Conservation (phyloP, 2,888 invertebrate species). For the Drosophila paramelanica region DNA sequence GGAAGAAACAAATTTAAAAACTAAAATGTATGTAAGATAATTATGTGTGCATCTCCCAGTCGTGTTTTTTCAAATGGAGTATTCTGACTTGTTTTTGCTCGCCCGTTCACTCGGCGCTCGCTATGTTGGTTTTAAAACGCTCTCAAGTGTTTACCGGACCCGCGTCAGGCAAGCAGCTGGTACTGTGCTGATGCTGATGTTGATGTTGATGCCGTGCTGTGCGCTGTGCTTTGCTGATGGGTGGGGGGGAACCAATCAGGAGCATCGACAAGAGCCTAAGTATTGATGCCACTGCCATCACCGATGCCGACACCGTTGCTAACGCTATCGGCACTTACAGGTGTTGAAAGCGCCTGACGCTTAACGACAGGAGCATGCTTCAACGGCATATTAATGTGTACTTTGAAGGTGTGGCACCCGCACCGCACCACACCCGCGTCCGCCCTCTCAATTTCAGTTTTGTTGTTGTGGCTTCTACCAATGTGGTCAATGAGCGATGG, state of each 20-base stretch:
- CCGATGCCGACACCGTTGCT: constrained; percentile 7
- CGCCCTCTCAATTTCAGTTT: background rate
- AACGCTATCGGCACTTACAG: constrained; percentile 39
- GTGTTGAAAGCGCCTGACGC: constrained; percentile 51
- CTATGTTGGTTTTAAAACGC: constrained; percentile 11
- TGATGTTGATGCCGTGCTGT: background rate
- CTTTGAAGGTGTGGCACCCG: constrained; percentile 25
- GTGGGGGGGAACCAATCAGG: constrained; percentile 4
- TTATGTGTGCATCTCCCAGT: background rate
- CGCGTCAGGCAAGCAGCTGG: constrained; percentile 3
- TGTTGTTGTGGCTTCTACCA: constrained; percentile 9
- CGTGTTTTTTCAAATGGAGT: background rate
- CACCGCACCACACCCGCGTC: background rate
- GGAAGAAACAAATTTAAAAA: too few species aligned
- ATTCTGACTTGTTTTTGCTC: background rate
- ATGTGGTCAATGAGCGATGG: constrained; percentile 40
- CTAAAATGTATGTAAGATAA: too few species aligned
- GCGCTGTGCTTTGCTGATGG: background rate
- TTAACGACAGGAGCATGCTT: constrained; percentile 60
- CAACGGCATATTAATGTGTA: constrained; percentile 66
- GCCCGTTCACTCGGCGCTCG: background rate
- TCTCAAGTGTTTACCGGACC: constrained; percentile 16
- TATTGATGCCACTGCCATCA: constrained; percentile 15
- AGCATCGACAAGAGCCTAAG: constrained; percentile 20
- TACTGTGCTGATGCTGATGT: background rate